phyloP scores from a whole-genome alignment of 2,888 invertebrate species.

The Tetragonisca angustula region DNA sequence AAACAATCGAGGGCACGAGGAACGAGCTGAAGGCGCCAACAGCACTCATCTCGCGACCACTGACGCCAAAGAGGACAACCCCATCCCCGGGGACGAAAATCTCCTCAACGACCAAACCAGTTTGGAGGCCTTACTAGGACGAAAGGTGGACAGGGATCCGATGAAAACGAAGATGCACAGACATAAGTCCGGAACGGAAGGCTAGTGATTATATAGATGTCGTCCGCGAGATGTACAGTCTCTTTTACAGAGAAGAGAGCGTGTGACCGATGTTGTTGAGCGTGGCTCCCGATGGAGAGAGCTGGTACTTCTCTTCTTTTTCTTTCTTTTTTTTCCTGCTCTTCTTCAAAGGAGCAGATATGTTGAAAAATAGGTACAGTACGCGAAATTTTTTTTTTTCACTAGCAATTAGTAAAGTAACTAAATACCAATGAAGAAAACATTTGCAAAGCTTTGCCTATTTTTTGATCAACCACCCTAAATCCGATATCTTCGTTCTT shows the following conservation, averaged over 20 bases:
- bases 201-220: slow-evolving; percentile 75
- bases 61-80: slow-evolving; percentile 72
- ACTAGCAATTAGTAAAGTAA: no score
- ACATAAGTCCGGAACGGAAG: slow-evolving; percentile 64
- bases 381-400: no score
- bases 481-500: no score
- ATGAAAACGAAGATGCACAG: neutral
- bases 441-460: no score
- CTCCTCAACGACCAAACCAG: slow-evolving; percentile 75
- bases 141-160: neutral
- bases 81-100: slow-evolving; percentile 78
- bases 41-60: slow-evolving; percentile 74
- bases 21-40: slow-evolving; percentile 80
- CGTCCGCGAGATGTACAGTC: neutral
- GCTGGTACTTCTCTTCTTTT: no score
- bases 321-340: rapidly evolving
- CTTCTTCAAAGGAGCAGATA: neutral
- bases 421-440: no score
- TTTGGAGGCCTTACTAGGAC: slow-evolving; percentile 82
- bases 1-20: slow-evolving; percentile 71
- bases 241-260: no score
- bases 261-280: slow-evolving; percentile 7
- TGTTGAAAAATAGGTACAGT: no score
- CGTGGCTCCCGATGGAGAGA: no score
- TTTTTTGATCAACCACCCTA: no score